phyloP scores from a whole-genome alignment of 1,140 invertebrate species.

The Pseudomyrmex gracilis region DNA sequence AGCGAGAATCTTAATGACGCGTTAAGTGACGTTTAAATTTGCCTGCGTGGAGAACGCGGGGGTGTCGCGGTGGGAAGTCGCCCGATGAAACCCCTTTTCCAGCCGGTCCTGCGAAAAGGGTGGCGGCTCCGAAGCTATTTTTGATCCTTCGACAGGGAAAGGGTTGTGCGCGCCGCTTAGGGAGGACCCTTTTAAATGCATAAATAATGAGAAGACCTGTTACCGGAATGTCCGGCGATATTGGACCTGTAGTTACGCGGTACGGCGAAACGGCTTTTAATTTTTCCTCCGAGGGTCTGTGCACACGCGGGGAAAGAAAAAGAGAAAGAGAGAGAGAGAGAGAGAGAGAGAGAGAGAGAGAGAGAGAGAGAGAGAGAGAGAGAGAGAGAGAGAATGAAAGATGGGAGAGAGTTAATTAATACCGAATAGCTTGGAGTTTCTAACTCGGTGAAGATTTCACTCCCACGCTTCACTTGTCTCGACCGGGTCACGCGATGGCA shows the following conservation, averaged over 20 bases:
- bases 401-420: constrained; percentile 79
- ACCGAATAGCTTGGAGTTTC: constrained; percentile 73
- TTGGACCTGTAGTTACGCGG: constrained; percentile 48
- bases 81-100: constrained; percentile 40
- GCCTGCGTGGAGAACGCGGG: constrained; percentile 65
- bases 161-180: constrained; percentile 68
- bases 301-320: too few species aligned
- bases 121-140: constrained; percentile 68
- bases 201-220: constrained; percentile 78
- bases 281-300: constrained; percentile 72
- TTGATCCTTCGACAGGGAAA: constrained; percentile 70
- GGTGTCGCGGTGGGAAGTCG: constrained; percentile 60
- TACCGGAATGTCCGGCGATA: constrained; percentile 61
- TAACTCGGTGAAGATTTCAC: constrained; percentile 54
- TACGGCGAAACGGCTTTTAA: constrained; percentile 62
- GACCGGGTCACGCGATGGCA: constrained; percentile 69
- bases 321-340: constrained; percentile 61
- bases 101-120: constrained; percentile 50
- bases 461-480: constrained; percentile 68
- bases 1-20: constrained; percentile 75
- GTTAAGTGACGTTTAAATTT: constrained; percentile 78
- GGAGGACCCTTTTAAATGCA: constrained; percentile 77
- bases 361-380: constrained; percentile 23
- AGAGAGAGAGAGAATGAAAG: too few species aligned
- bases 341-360: neutral